These are phyloP conservation scores for Cherax quadricarinatus DNA, from an alignment of 1,140 invertebrate genomes.

Conservation along the genomic window DNA sequence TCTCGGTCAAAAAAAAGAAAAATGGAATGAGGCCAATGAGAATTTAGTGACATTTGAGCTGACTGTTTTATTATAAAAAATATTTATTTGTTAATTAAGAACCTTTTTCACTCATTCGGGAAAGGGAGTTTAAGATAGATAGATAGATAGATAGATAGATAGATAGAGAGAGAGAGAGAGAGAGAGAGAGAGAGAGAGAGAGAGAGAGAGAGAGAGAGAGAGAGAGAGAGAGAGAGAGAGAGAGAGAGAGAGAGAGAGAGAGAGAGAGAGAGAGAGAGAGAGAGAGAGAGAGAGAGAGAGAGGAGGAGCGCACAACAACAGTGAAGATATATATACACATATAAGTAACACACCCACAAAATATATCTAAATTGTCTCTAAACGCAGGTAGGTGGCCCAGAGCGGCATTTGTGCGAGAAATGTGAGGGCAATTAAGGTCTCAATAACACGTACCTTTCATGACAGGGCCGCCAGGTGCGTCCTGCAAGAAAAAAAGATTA, in stretches of 20 bases:
- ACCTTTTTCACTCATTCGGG: not conserved
- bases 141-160: not conserved
- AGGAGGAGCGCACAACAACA: not conserved
- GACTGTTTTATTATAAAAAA: not conserved
- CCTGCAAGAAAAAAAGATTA: no score
- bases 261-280: not conserved
- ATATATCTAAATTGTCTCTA: no score
- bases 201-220: not conserved
- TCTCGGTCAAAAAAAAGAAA: not conserved
- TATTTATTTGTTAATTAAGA: not conserved
- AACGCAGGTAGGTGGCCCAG: no score
- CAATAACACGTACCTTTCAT: no score
- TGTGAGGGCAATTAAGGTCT: no score
- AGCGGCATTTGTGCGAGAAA: no score
- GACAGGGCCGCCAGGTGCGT: no score
- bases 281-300: not conserved
- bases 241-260: no score
- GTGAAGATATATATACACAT: not conserved
- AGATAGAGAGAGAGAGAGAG: not conserved
- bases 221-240: not conserved
- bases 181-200: not conserved
- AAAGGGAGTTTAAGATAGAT: not conserved
- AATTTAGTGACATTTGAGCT: not conserved
- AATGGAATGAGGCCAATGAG: not conserved
- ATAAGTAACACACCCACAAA: no score